A percentile compares a stretch with the other conserved stretches of the same genome.
These are phyloP conservation scores for Rhynchonycteris naso DNA, from an alignment of 2,797 vertebrate genomes.

Conservation along the genomic window DNA sequence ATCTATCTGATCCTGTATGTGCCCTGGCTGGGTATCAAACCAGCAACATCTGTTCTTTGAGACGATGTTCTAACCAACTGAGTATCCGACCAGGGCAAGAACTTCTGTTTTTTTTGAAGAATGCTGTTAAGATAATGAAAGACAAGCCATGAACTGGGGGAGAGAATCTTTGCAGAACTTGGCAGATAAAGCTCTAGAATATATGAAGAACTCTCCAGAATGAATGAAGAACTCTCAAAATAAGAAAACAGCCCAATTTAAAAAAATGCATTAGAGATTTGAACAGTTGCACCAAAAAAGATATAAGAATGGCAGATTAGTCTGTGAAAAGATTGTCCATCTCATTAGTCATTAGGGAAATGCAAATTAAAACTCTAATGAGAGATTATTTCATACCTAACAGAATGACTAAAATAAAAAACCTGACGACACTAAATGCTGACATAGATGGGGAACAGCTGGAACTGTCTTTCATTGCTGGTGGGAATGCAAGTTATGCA, in stretches of 20 bases:
- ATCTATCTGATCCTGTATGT: no score
- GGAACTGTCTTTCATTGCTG: background rate
- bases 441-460: background rate
- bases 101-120: background rate
- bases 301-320: background rate
- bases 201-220: background rate
- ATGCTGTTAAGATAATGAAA: background rate
- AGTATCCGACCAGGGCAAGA: no score
- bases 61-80: no score
- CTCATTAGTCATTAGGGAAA: background rate
- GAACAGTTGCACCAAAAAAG: background rate
- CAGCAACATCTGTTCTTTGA: no score
- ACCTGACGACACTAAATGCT: background rate
- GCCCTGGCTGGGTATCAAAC: no score
- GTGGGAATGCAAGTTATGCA: background rate
- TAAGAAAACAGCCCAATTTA: background rate
- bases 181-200: background rate
- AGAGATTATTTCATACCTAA: background rate
- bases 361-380: background rate
- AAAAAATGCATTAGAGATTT: background rate
- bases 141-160: background rate
- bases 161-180: background rate
- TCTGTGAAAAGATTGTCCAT: background rate
- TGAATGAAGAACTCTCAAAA: background rate
- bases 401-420: background rate